Base-by-base conservation (phyloP, 2,888 invertebrate genomes). In the Drosophila eohydei region DNA sequence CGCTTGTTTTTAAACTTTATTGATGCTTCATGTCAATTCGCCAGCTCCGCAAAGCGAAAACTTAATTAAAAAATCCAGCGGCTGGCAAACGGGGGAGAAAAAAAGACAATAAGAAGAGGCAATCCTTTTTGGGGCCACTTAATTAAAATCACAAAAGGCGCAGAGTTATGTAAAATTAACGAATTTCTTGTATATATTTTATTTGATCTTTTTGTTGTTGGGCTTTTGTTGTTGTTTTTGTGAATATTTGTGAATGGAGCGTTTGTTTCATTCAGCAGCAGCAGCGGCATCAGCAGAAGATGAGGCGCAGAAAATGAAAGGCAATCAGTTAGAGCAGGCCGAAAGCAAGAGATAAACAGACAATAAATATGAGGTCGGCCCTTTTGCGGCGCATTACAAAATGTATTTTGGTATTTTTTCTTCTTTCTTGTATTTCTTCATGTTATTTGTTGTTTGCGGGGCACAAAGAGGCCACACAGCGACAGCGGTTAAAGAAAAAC, bases 391-490 rank as follows among this genome's bases (percentile, higher is more conserved):
- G 55, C 66, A 63, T 80, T 80, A 80, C 78, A 80, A 79, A 80
- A 75, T 70, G 61, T 76, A 65, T 72, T 60, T 73, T 28, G 21
- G 44, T 48, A 66, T 67, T 52, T 48, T 48, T 54, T 41, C 11
- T 38, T 26, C 26, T 43, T 63, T 64, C 46, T 46, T 61, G 41
- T 74, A 43, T 74, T 68, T 62, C 62, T 66, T 58, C 64, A 63
- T 78, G 74, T 74, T 78, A 57, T 78, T 63, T 71, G 76, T 63
- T 79, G 71, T 75, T 72, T 80, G 66, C 58, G 62, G 71, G 48
- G 50, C 71, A 80, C 77, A 83, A 83, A 80, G 80, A 80, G 88
- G 88, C 87, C 87, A 85, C 89, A 86, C 89, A 85, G 72, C 83
- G 71, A 73, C 75, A 74, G 68, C 61, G 70, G 72, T 64, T 71